These are phyloP conservation scores for Patiria pectinifera DNA, from an alignment of 53 echinoderm and acorn worm genomes.

Conservation along the genomic window DNA sequence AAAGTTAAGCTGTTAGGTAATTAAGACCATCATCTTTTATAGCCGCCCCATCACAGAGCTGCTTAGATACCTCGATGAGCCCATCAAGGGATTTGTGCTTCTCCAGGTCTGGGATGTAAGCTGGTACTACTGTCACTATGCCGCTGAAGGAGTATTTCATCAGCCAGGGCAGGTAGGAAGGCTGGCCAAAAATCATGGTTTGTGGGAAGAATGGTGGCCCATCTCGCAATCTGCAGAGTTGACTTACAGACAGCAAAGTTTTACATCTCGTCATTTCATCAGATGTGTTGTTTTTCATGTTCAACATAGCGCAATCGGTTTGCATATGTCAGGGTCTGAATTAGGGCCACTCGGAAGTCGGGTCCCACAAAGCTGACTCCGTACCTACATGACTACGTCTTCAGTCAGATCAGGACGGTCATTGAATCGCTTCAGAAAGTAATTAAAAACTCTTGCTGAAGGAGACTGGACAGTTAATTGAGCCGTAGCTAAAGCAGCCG, in stretches of 20 bases:
- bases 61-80: background rate
- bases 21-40: too few relatives aligned
- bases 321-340: conserved; percentile 3
- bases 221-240: conserved; percentile 26
- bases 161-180: conserved; percentile 4
- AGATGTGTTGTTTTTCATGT: background rate
- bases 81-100: background rate
- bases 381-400: conserved; percentile 14
- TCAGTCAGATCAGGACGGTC: conserved; percentile 46
- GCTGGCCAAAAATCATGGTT: background rate
- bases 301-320: conserved; percentile 48
- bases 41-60: background rate
- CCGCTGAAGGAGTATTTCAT: conserved; percentile 20
- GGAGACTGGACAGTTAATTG: too few relatives aligned
- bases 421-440: conserved; percentile 18
- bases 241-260: background rate
- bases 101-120: background rate
- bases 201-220: conserved; percentile 7
- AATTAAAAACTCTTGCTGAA: too few relatives aligned
- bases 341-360: background rate
- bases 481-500: background rate
- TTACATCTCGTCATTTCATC: background rate
- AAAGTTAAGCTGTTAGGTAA: too few relatives aligned
- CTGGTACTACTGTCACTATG: conserved; percentile 12
- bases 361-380: conserved; percentile 11